Evolutionary conservation across 2,797 vertebrate species (phyloP), one percentile per base, ranked within the genome.

Genomic region (Helostoma temminkii): DNA sequence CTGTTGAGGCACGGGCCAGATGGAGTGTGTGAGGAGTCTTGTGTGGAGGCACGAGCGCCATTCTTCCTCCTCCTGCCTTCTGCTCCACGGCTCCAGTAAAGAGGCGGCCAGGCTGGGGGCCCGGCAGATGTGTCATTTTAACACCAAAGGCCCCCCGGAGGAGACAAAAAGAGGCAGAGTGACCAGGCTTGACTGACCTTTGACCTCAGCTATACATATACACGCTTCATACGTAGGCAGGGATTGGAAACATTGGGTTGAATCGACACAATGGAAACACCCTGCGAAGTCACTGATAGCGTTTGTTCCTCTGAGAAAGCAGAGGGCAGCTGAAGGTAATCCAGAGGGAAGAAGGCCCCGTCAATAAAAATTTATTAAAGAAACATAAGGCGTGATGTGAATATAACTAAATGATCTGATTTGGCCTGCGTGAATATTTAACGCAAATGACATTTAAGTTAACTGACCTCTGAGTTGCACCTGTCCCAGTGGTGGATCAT

Each of bases 1-100:
- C 94, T 95, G 93, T 61, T 85, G 71, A 78, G 88, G 71, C 83
- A 82, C 2, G 1, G 74, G 76, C 88, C 94, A 95, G 94, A 93
- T 93, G 93, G 93, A 93, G 88, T 90, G 81, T 89, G 70, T 88
- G 69, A 69, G 64, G 83, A 78, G 59, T 41, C 71, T 71, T 68
- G 50, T 90, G 91, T 92, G 79, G 43, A 93, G 93, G 89, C 93
- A 93, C 71, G 83, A 89, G 92, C 3, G 39, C 55, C 50, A 43
- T 76, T 74, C 82, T 69, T 68, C 64, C 21, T 66, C 43, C 60
- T 57, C 37, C 75, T 45, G 41, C 89, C 89, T 91, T 88, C 91
- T 90, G 91, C 91, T 87, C 76, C 41, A 24, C 14, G 62, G 41
- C 69, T 65, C 53, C 48, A 34, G 73, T 85, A 66, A 62, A 75